A percentile compares a stretch with the other conserved stretches of the same genome.
Evolutionary conservation across 2,113 vertebrate genomes (phyloP).

Genomic region (Propithecus coquereli): DNA sequence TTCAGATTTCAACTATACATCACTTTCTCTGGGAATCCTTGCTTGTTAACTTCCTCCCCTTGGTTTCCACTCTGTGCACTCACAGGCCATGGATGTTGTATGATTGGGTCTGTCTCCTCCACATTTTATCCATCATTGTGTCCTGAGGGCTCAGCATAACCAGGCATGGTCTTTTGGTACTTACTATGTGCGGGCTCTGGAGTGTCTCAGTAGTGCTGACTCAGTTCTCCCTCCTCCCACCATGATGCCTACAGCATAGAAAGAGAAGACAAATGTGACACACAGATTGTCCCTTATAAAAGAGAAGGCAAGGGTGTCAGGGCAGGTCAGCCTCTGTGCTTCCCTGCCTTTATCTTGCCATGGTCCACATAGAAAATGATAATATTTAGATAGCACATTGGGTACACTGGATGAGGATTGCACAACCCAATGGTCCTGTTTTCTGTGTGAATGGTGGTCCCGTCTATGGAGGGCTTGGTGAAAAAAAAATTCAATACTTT

Average conservation of each 20-base stretch:
- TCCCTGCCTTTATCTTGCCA: neutral
- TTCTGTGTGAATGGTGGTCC: neutral
- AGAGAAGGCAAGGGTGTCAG: neutral
- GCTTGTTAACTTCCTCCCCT: neutral
- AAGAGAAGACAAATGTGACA: neutral
- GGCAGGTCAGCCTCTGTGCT: neutral
- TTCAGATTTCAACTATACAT: neutral
- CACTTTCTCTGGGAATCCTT: neutral
- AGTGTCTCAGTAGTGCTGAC: neutral
- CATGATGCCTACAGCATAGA: neutral
- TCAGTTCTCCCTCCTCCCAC: neutral
- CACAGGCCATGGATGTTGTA: neutral
- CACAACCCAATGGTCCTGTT: neutral
- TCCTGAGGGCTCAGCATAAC: neutral
- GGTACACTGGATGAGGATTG: neutral
- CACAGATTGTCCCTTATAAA: neutral
- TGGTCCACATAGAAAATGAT: neutral
- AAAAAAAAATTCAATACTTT: slow-evolving; percentile 25
- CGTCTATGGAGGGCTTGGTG: neutral
- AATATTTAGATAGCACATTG: neutral
- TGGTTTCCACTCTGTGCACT: neutral
- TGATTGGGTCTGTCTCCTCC: neutral
- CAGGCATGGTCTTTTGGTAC: neutral
- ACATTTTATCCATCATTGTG: neutral
- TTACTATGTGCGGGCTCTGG: neutral